Conservation (phyloP, 2,113 vertebrate species). For the Gallinago jamesoni region DNA sequence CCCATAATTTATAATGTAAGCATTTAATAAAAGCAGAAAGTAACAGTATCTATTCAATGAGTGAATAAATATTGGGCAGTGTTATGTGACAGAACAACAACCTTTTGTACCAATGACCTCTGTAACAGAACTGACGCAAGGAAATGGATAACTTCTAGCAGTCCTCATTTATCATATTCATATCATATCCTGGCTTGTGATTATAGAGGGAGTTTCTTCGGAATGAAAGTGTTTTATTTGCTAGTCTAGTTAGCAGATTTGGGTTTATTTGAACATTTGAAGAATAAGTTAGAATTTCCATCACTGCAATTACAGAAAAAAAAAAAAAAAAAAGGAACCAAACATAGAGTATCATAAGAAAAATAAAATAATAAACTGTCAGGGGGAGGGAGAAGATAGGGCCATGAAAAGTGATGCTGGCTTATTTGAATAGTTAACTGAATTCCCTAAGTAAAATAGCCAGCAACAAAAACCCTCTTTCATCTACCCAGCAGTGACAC, state of each 20-base stretch:
- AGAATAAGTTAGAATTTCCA: neutral
- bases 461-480: neutral
- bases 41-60: neutral
- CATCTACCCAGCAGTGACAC: neutral
- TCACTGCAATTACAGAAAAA: neutral
- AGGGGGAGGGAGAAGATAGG: neutral
- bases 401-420: neutral
- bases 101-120: neutral
- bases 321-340: neutral
- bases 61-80: neutral
- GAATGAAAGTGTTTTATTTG: neutral
- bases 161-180: neutral
- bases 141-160: neutral
- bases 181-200: neutral
- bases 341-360: neutral
- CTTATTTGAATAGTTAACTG: neutral
- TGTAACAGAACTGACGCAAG: neutral
- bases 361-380: neutral
- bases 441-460: neutral
- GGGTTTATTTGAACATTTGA: neutral
- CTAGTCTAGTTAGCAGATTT: neutral
- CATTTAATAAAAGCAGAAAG: neutral
- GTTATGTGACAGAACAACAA: neutral
- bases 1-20: neutral
- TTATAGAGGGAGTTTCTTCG: neutral